Base-by-base conservation (phyloP, 2,888 invertebrate genomes). In the Mylabris sibirica region DNA sequence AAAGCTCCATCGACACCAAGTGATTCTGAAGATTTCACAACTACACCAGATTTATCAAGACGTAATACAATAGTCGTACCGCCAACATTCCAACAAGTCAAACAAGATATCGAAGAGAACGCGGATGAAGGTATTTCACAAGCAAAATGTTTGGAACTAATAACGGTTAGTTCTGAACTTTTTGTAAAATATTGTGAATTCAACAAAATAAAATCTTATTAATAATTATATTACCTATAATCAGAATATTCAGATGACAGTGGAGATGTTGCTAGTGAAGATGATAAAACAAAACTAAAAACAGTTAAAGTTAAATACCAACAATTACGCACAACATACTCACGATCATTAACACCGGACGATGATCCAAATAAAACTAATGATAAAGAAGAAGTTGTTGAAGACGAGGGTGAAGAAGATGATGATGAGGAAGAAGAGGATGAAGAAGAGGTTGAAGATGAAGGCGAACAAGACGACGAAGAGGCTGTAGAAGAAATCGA, bases 11-110 rank as follows among this genome's bases (percentile, higher is more conserved):
- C 26, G 1, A 5, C 11, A 14, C 14, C 35, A 72, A 75, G 65
- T 59, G 14, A 34, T 59, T 53, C 20, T 11, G 71, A 72, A 34
- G 63, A 68, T 59, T 70, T 70, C 24, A 74, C 75, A 72, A 66
- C 72, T 59, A 71, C 77, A 53, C 79, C 82, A 34, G 85, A 86
- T 78, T 77, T 86, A 67, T 79, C 84, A 2, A 78, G 87, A 74
- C 82, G 87, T 73, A 86, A 87, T 74, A 87, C 87, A 1, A 83
- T 87, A 64, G 81, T 87, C 22, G 81, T 85, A 57, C 86, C 87
- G 26, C 82, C 84, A 30, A 77, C 78, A 61, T 77, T 82, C 20
- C 80, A 84, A 75, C 82, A 84, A 75, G 78, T 85, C 17, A 81
- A 83, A 75, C 77, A 76, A 64, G 79, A 81, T 44, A 78, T 81